Percentiles rank a stretch among this genome's conserved stretches.
Evolutionary conservation across 2,888 invertebrate species (phyloP).

Genomic region (Andrena camellia): DNA sequence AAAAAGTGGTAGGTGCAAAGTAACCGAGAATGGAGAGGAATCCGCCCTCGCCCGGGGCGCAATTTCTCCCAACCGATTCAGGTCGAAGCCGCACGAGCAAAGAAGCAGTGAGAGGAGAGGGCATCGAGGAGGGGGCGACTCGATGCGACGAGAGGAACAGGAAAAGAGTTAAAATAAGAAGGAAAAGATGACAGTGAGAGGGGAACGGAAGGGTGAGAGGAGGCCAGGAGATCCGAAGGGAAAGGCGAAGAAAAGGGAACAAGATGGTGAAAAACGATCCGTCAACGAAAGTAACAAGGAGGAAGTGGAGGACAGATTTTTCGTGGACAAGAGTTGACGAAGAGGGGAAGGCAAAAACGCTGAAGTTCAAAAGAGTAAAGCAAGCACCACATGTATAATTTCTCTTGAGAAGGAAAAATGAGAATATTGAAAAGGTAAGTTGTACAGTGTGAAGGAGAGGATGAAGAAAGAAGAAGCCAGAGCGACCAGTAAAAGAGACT

Average conservation of each 20-base stretch:
- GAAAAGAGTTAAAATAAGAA: constrained; percentile 12
- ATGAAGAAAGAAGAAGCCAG: too few species aligned
- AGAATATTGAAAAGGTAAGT: too few species aligned
- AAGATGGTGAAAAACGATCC: neutral
- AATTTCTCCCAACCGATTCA: constrained; percentile 82
- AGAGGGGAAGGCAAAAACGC: too few species aligned
- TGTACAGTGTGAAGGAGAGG: too few species aligned
- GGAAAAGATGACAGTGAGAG: constrained; percentile 35
- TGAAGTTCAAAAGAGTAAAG: too few species aligned
- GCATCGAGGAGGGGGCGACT: constrained; percentile 40
- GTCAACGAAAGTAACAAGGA: neutral
- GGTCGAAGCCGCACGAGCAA: constrained; percentile 67
- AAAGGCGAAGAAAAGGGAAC: neutral
- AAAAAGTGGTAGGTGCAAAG: constrained; percentile 28
- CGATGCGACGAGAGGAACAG: constrained; percentile 7
- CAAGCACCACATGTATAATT: too few species aligned
- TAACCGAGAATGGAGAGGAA: constrained; percentile 59
- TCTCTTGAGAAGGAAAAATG: too few species aligned
- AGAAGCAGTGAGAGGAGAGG: constrained; percentile 7
- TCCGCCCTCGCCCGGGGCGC: constrained; percentile 80
- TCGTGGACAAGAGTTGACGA: neutral
- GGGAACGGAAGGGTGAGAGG: neutral
- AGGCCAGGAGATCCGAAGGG: neutral
- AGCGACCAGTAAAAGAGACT: neutral
- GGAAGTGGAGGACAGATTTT: neutral